Evolutionary conservation across 2,113 vertebrate genomes (phyloP), one percentile per base, ranked within the genome.

Genomic region (Thinocorus orbignyianus): DNA sequence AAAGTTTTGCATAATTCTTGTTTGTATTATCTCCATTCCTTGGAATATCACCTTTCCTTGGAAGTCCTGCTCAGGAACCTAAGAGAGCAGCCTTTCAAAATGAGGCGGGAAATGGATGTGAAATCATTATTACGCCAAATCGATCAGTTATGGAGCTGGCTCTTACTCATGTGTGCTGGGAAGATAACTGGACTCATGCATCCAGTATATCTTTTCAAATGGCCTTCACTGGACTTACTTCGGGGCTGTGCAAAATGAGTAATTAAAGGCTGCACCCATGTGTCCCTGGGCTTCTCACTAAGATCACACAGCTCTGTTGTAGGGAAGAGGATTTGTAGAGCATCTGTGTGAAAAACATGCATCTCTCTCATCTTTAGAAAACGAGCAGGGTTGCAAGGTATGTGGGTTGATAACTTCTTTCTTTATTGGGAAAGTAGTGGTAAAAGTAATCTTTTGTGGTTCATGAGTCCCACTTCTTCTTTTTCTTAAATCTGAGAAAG

Each of bases 271-370:
- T 49, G 19, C 54, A 23, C 22, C 4, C 1, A 0, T 17, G 17
- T 72, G 11, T 73, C 51, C 17, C 18, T 65, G 57, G 35, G 18
- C 68, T 70, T 89, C 41, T 91, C 23, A 15, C 18, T 17, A 10
- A 84, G 72, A 16, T 39, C 18, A 3, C 20, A 24, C 9, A 74
- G 46, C 76, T 58, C 4, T 68, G 24, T 0, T 0, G 0, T 15
- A 37, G 31, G 15, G 51, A 72, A 6, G 7, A 30, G 23, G 25
- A 46, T 87, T 54, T 73, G 37, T 60, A 31, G 46, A 39, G 28
- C 54, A 17, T 35, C n/a, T 65, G 0, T 19, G 35, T n/a, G 69
- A 62, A 68, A 70, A 46, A 8, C 26, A 15, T 37, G 28, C 31
- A 8, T 49, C 6, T 55, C 46, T 61, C 54, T 62, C 62, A 4